Percentiles rank a stretch among this genome's conserved stretches.
Evolutionary conservation across 2,888 invertebrate species (phyloP).

Genomic region (Patella depressa): DNA sequence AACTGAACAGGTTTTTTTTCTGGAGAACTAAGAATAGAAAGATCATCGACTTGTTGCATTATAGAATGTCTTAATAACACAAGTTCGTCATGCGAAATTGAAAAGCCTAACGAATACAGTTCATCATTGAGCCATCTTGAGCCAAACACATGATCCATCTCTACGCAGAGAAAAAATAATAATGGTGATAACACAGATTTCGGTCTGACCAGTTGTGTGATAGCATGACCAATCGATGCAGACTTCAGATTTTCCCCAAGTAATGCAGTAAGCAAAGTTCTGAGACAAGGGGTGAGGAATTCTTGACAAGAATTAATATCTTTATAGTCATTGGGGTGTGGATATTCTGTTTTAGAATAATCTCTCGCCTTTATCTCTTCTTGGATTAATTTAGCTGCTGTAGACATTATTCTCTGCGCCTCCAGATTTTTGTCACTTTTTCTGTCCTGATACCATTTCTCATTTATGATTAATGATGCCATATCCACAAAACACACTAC

Average conservation of each 20-base stretch:
- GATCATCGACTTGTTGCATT: no score
- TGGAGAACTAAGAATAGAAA: no score
- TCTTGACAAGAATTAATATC: not conserved
- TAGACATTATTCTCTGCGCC: not conserved
- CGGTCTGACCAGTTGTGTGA: not conserved
- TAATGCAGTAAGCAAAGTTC: not conserved
- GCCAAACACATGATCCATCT: not conserved
- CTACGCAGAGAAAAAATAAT: not conserved
- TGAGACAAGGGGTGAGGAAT: not conserved
- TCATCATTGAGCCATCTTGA: not conserved
- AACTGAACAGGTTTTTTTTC: no score
- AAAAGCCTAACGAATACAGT: not conserved
- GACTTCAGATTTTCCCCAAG: not conserved
- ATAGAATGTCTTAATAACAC: no score
- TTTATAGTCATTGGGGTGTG: not conserved
- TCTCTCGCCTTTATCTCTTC: not conserved
- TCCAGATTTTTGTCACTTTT: not conserved
- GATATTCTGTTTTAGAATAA: not conserved
- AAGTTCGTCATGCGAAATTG: no score
- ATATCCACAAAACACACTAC: not conserved
- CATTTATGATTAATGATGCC: not conserved
- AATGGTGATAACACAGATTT: not conserved
- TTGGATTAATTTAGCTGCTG: not conserved
- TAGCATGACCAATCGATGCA: not conserved
- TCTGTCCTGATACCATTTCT: not conserved